phyloP scores from a whole-genome alignment of 2,113 vertebrate species.

The Rhizomys pruinosus region DNA sequence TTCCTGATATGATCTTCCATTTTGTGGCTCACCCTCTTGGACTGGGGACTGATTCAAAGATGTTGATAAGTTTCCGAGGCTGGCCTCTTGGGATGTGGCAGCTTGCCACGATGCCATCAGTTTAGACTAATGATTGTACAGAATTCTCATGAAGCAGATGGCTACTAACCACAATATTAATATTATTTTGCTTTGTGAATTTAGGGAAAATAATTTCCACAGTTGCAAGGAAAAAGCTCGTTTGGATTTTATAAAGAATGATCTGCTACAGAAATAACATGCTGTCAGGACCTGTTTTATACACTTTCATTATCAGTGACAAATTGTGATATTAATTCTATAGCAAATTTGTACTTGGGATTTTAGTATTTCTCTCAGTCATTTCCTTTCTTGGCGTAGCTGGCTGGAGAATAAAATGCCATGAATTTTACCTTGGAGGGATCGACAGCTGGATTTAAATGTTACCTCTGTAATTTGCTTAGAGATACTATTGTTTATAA shows the following conservation, averaged over 20 bases:
- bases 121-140: conserved; percentile 81
- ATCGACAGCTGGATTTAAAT: conserved; percentile 79
- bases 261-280: conserved; percentile 77
- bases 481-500: conserved; percentile 77
- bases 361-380: conserved; percentile 80
- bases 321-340: conserved; percentile 86
- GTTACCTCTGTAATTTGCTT: conserved; percentile 73
- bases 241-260: conserved; percentile 82
- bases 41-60: conserved; percentile 55
- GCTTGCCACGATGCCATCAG: conserved; percentile 73
- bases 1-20: conserved; percentile 1
- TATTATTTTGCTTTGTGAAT: conserved; percentile 80
- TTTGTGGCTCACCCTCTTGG: conserved; percentile 37
- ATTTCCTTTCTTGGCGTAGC: conserved; percentile 75
- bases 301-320: conserved; percentile 86
- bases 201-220: conserved; percentile 79
- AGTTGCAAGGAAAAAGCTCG: conserved; percentile 67
- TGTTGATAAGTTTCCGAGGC: conserved; percentile 57
- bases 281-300: conserved; percentile 84
- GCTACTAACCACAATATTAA: conserved; percentile 82
- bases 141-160: conserved; percentile 82
- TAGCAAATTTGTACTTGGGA: conserved; percentile 82
- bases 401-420: conserved; percentile 79
- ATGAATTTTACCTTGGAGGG: conserved; percentile 78
- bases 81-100: conserved; percentile 74